A percentile compares a stretch with the other conserved stretches of the same genome.
Evolutionary conservation across 23 tunicate species (phyloP).

Genomic region (Aplidium turbinatum): DNA sequence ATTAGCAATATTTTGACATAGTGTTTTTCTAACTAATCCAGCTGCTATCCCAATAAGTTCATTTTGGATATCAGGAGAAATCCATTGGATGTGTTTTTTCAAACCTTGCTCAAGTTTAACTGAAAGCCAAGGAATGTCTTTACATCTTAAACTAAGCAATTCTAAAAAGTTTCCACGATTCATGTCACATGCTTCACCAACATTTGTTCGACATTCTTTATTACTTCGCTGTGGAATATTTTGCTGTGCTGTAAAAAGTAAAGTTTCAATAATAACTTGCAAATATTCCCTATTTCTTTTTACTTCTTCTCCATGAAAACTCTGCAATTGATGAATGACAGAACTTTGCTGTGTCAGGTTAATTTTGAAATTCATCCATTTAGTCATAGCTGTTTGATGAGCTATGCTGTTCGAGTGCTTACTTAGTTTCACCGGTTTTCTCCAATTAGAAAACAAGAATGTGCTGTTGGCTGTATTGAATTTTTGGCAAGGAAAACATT

Average conservation of each 20-base stretch:
- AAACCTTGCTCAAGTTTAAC: neutral
- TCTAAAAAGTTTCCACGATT: conserved; percentile 33
- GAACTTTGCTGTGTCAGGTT: neutral
- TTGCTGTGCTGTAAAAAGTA: conserved; percentile 29
- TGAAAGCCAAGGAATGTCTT: conserved; percentile 26
- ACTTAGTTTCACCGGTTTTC: conserved; percentile 3
- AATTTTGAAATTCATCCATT: conserved; percentile 20
- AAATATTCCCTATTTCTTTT: conserved; percentile 24
- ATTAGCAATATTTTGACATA: neutral
- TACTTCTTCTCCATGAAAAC: neutral
- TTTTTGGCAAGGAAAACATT: conserved; percentile 26
- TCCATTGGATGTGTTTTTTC: neutral
- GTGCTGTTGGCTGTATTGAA: conserved; percentile 2
- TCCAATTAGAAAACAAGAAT: conserved; percentile 13
- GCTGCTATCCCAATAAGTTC: conserved; percentile 35
- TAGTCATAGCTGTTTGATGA: conserved; percentile 8
- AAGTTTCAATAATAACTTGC: conserved; percentile 10
- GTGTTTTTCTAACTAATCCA: neutral
- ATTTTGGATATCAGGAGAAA: conserved; percentile 30
- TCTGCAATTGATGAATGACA: neutral
- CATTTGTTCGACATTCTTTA: conserved; percentile 6
- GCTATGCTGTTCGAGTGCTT: conserved; percentile 5
- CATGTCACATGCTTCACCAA: conserved; percentile 3
- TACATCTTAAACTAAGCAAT: conserved; percentile 2
- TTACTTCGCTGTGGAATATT: conserved; percentile 16